Base-by-base conservation (phyloP, 2,888 invertebrate species). In the Drosophila neonasuta region DNA sequence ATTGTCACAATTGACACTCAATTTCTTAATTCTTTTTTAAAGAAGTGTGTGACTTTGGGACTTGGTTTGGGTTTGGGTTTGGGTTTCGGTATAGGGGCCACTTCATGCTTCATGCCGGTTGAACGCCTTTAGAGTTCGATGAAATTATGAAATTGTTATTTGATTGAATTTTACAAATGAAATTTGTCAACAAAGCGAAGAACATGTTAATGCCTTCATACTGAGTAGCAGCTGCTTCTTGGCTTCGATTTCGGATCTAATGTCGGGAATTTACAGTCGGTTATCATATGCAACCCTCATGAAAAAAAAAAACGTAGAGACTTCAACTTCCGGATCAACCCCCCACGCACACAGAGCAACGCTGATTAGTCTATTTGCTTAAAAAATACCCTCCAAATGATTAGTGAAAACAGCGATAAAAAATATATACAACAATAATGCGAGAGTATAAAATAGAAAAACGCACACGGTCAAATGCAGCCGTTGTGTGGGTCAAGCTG, bases 291-390 rank as follows among this genome's bases (percentile, higher is more conserved):
- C 60, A 83, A 80, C 81, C 81, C 81, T 86, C 81, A 82, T 82
- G 24, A 24, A 83, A 80, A 69, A 80, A 73, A 32, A 82, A 80
- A 69, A 80, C 70, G 51, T 42, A 24, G 36, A 13, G 52, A 42
- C 15, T 36, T 36, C 39, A 4, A 66, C 50, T 81, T 79, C 79
- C 79, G 79, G 79, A 70, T 72, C 84, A 68, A 68, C 83, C 71
- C 69, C 69, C 66, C 80, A 66, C 71, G 74, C 80, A 71, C 11
- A 48, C 24, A 24, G 24, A 24, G 24, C 24, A 32, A 57, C 61
- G 68, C 80, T 83, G 87, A 84, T 87, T 75, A 86, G 80, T 59
- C 66, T 83, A 74, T 87, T 87, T 80, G 83, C 80, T 67, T 87
- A 70, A 86, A 77, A 85, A 57, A 49, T 62, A 79, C 77, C 79